phyloP scores from a whole-genome alignment of 2,888 invertebrate species.

The Andrena minutula region DNA sequence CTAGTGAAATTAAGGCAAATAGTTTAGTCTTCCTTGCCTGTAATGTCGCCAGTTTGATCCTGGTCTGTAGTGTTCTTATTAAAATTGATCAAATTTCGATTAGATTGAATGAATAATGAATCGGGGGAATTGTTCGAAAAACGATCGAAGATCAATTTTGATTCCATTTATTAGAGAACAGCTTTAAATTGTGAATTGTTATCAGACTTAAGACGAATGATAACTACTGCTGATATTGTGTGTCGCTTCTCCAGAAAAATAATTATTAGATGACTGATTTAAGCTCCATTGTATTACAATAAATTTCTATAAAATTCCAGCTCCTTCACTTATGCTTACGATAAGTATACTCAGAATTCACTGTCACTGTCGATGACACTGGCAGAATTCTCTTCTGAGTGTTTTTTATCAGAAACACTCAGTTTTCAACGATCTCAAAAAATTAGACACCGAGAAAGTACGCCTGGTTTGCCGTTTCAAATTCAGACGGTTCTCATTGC shows the following conservation, averaged over 20 bases:
- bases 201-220: background rate
- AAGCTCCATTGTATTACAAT: background rate
- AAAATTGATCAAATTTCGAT: too few species aligned
- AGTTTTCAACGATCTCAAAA: background rate
- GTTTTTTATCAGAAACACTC: background rate
- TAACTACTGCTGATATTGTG: background rate
- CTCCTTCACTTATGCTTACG: too few species aligned
- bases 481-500: background rate
- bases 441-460: background rate
- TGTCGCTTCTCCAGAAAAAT: background rate
- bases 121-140: background rate
- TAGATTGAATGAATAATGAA: too few species aligned
- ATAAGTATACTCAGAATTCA: too few species aligned
- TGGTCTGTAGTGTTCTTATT: too few species aligned
- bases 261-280: slow-evolving; percentile 19
- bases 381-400: too few species aligned
- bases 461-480: background rate
- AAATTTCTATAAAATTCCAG: too few species aligned
- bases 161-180: too few species aligned
- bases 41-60: too few species aligned
- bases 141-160: too few species aligned
- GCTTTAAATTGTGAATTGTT: background rate
- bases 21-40: background rate
- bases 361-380: too few species aligned
- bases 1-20: background rate